Percentiles rank a stretch among this genome's conserved stretches.
phyloP scores from a whole-genome alignment of 2,113 vertebrate genomes.

The Neofelis nebulosa region DNA sequence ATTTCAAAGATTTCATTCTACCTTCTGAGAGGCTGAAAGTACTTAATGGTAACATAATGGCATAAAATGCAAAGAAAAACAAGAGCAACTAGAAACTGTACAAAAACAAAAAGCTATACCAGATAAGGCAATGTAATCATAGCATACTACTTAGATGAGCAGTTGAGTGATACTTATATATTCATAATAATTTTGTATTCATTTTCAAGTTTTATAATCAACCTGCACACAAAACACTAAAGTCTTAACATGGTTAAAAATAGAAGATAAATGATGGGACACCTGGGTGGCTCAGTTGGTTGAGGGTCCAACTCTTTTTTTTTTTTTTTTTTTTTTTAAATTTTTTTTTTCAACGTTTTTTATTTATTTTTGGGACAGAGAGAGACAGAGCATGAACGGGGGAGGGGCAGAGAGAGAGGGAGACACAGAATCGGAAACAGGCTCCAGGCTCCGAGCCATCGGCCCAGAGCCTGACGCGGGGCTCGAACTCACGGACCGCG shows the following conservation, averaged over 20 bases:
- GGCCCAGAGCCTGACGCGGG: no score
- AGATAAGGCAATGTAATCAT: neutral
- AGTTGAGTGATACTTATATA: neutral
- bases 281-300: no score
- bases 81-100: neutral
- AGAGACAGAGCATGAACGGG: no score
- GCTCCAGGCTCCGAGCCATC: no score
- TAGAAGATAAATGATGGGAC: neutral
- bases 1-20: neutral
- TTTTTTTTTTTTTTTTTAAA: no score
- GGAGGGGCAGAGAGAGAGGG: no score
- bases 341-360: no score
- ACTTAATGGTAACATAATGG: neutral
- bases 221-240: neutral
- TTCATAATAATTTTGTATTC: neutral
- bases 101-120: neutral
- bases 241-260: neutral
- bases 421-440: no score
- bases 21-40: neutral
- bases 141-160: neutral
- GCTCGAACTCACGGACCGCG: no score
- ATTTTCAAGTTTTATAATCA: conserved; percentile 23
- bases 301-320: no score
- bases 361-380: no score
- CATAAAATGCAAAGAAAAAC: neutral